Base-by-base conservation (phyloP, 1,140 invertebrate species). In the Ceratina japonica region DNA sequence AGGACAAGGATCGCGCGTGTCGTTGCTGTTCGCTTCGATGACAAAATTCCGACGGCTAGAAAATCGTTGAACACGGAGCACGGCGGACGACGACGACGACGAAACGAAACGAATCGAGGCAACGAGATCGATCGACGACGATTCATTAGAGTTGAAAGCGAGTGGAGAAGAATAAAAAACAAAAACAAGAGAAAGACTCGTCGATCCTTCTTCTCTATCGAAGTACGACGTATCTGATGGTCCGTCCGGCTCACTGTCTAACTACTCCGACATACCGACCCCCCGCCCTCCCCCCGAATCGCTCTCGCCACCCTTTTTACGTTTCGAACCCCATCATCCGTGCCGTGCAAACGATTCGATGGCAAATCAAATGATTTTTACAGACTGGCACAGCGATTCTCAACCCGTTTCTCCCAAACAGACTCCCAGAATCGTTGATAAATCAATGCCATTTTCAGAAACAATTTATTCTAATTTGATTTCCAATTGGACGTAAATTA, bases 321-420 rank as follows among this genome's bases (percentile, higher is more conserved):
- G 62, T 85, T 75, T 84, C 78, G 62, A 74, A 52, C 61, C 68
- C 54, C 65, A 56, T 58, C 82, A 44, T 44, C 76, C 80, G 80
- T 84, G 75, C 81, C 87, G 87, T 88, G 89, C 88, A 89, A 88
- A 90, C 89, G 88, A 90, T 90, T 90, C 88, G 86, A 86, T 85
- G 87, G 86, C 86, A 87, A 44, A 87, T 87, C 84, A 88, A 84
- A 88, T 86, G 51, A 81, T 81, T 87, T 82, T 66, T 87, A 85
- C 72, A 44, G 37, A 44, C 10, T 44, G 37, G 37, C 0, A 44
- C 37, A 7, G 5, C 10, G 5, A 44, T 10, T 44, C 37, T 7
- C 37, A 8, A 44, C 37, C 37, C 37, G 37, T 44, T 44, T 44
- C 10, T 44, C 1, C 27, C 37, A 44, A 8, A 44, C 37, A 7